Evolutionary conservation across 2,797 vertebrate genomes (phyloP), one percentile per base, ranked within the genome.

Genomic region (Poecilia wingei): DNA sequence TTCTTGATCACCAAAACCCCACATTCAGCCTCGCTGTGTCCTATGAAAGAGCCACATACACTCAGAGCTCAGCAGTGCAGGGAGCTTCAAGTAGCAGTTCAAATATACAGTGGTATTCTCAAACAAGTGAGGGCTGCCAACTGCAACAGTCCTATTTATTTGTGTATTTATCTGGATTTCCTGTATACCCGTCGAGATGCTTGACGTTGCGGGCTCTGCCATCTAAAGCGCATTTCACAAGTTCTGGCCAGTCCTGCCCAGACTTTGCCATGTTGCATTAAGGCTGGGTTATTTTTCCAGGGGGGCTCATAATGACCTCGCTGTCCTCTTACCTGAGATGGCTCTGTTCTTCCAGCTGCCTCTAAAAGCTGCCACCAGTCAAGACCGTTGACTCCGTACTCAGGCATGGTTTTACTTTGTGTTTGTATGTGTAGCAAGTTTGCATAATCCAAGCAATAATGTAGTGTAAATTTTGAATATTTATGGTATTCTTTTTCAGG

Each of bases 91-190:
- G 93, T 93, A 92, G 93, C 92, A 94, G 84, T 92, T 87, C 91
- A 96, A 95, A 96, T 94, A 96, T 91, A 95, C 93, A 86, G 86
- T 91, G 88, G 90, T 95, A 95, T 95, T 95, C 95, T 95, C 94
- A 95, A 95, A 95, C 93, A 95, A 83, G 84, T 57, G 55, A 22
- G 31, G 68, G 64, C 82, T 94, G 95, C 95, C 96, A 96, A 96
- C 82, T 91, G 90, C 89, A 96, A 95, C 95, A 96, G 92, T 87
- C 53, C 53, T 94, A 90, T 95, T 95, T 96, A 93, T 96, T 95
- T 94, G 95, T 91, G 90, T 92, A 95, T 96, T 96, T 96, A 94
- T 95, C 91, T 92, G 90, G 93, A 94, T 95, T 96, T 96, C 94
- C 96, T 96, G 93, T 94, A 90, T 93, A 93, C 94, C 94, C 92